Evolutionary conservation across 1,140 invertebrate genomes (phyloP).

Genomic region (Branchinecta lynchi): DNA sequence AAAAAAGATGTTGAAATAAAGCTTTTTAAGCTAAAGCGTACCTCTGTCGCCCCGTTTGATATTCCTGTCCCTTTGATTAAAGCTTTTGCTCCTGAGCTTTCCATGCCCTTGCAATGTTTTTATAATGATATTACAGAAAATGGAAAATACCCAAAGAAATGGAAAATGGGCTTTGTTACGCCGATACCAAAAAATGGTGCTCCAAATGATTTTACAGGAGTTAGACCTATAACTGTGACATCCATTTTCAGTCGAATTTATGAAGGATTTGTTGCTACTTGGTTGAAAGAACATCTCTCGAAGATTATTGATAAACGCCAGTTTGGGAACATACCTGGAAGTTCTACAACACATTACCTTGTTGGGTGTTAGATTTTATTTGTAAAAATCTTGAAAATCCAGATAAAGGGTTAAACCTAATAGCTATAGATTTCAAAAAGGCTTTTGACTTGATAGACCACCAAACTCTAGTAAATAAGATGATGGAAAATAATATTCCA

Average conservation of each 20-base stretch:
- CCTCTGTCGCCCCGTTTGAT: not conserved
- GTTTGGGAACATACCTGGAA: not conserved
- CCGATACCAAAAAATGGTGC: not conserved
- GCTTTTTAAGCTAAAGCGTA: not conserved
- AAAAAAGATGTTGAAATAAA: not conserved
- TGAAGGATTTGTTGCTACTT: not conserved
- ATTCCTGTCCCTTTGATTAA: not conserved
- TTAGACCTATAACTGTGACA: not conserved
- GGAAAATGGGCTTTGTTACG: not conserved
- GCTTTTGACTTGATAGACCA: constrained; percentile 1
- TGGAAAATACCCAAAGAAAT: not conserved
- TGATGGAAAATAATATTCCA: not conserved
- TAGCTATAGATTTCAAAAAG: not conserved
- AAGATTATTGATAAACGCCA: not conserved
- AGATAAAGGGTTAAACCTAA: not conserved
- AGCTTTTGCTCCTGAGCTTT: not conserved
- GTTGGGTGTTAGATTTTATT: not conserved
- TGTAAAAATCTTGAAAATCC: constrained; percentile 1
- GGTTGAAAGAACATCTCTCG: not conserved
- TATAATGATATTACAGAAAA: not conserved
- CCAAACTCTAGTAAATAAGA: not conserved
- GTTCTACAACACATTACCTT: not conserved
- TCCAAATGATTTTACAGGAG: not conserved
- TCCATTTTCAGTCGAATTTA: not conserved
- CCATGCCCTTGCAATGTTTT: not conserved